Evolutionary conservation across 2,888 invertebrate genomes (phyloP).

Genomic region (Biston stratarius): DNA sequence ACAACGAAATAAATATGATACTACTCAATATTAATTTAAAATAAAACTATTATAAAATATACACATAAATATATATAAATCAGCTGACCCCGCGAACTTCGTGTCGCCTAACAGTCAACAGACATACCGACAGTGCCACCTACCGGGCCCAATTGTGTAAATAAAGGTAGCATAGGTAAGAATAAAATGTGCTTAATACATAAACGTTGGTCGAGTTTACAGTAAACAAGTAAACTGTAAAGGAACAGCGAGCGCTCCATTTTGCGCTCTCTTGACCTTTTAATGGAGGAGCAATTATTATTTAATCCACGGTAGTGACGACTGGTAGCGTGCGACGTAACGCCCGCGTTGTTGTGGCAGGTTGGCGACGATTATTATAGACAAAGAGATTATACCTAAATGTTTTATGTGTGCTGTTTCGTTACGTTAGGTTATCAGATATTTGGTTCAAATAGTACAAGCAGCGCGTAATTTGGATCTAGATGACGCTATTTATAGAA

Average conservation of each 20-base stretch:
- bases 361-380: constrained; percentile 51
- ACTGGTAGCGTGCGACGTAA: constrained; percentile 50
- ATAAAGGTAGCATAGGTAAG: background rate
- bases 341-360: constrained; percentile 57
- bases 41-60: too few relatives aligned
- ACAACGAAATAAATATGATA: too few relatives aligned
- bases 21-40: too few relatives aligned
- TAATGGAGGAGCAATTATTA: constrained; percentile 62
- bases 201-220: constrained; percentile 2
- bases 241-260: constrained; percentile 53
- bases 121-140: too few relatives aligned
- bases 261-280: constrained; percentile 63
- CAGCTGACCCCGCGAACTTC: too few relatives aligned
- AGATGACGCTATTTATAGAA: too few relatives aligned
- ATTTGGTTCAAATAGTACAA: too few relatives aligned
- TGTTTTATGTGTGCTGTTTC: background rate
- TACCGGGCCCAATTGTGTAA: too few relatives aligned
- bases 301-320: constrained; percentile 63
- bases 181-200: constrained; percentile 1
- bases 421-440: too few relatives aligned
- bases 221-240: constrained; percentile 34
- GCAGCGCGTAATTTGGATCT: too few relatives aligned
- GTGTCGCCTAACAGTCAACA: too few relatives aligned
- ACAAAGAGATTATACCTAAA: constrained; percentile 11
- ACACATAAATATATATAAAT: too few relatives aligned